Evolutionary conservation across 64 coral and sea anemone genomes (phyloP).

Genomic region (Montipora foliosa): DNA sequence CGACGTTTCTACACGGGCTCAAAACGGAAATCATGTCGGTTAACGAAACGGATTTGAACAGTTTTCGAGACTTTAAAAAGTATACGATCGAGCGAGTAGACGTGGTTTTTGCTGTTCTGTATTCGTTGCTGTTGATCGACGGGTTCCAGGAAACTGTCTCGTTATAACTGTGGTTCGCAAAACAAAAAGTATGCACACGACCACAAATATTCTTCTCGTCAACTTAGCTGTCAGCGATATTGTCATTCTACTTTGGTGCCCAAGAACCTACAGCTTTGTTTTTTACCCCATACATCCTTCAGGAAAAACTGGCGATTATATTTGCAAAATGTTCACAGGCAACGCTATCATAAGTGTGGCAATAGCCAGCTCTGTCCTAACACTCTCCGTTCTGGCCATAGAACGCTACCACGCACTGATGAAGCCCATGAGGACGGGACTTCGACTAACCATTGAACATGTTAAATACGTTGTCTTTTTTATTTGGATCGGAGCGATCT

Average conservation of each 20-base stretch:
- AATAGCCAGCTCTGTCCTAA: slow-evolving; percentile 61
- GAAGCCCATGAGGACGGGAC: slow-evolving; percentile 44
- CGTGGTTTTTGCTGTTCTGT: slow-evolving; percentile 69
- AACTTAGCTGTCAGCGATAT: slow-evolving; percentile 77
- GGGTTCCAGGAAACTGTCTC: slow-evolving; percentile 62
- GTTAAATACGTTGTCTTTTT: slow-evolving; percentile 40
- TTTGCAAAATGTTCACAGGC: slow-evolving; percentile 82
- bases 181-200: slow-evolving; percentile 73
- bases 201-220: slow-evolving; percentile 78
- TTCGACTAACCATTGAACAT: slow-evolving; percentile 41
- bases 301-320: slow-evolving; percentile 63
- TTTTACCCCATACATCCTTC: slow-evolving; percentile 56
- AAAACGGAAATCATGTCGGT: neutral
- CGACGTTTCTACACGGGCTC: too few species aligned
- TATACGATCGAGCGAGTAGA: slow-evolving; percentile 44
- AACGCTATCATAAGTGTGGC: slow-evolving; percentile 73
- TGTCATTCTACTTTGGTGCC: slow-evolving; percentile 69
- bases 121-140: slow-evolving; percentile 12
- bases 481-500: slow-evolving; percentile 43
- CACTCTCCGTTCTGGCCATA: slow-evolving; percentile 61
- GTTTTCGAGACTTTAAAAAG: slow-evolving; percentile 5
- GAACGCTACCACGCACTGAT: slow-evolving; percentile 77
- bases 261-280: slow-evolving; percentile 69
- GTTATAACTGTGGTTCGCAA: slow-evolving; percentile 64
- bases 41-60: neutral